Evolutionary conservation across 2,797 vertebrate species (phyloP), one percentile per base, ranked within the genome.

Genomic region (Oryzias sinensis): DNA sequence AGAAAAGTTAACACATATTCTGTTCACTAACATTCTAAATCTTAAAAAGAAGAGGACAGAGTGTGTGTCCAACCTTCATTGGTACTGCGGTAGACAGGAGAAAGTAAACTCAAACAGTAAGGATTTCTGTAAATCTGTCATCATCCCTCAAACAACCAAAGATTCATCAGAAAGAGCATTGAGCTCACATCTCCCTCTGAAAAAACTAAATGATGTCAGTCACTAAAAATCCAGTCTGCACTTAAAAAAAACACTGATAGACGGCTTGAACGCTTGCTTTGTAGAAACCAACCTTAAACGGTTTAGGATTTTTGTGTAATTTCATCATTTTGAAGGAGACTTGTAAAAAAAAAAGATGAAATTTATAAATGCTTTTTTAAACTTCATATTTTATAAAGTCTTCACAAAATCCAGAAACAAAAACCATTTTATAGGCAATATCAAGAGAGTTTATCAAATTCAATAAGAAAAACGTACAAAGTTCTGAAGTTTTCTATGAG

Each of bases 401-500:
- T 22, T 22, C 20, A 22, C 20, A 22, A 29, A 11, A 37, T 37
- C 9, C 33, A 37, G 9, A 37, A 13, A 3, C 33, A 11, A 11
- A 8, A 8, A 37, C 33, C 9, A 3, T 13, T 37, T 11, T 9
- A 37, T 37, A 37, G 33, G 33, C 11, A 37, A 11, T 11, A 11
- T 11, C 9, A 3, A 13, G 33, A 37, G 11, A 9, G 33, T 37
- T 37, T 11, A 11, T 37, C 11, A 37, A 6, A 37, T 37, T 11
- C 2, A 37, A 37, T 37, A 1, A 3, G 24, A 2, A 48, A 2
- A 46, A 51, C 56, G 43, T 55, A 7, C 46, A 16, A 74, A 24
- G 42, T 53, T 50, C n/a, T 11, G 49, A 44, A 47, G 25, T 48
- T 58, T 58, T 42, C 49, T 65, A 25, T 4, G 18, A 65, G 52